phyloP scores from a whole-genome alignment of 2,113 vertebrate species.

The Microtus richardsoni region DNA sequence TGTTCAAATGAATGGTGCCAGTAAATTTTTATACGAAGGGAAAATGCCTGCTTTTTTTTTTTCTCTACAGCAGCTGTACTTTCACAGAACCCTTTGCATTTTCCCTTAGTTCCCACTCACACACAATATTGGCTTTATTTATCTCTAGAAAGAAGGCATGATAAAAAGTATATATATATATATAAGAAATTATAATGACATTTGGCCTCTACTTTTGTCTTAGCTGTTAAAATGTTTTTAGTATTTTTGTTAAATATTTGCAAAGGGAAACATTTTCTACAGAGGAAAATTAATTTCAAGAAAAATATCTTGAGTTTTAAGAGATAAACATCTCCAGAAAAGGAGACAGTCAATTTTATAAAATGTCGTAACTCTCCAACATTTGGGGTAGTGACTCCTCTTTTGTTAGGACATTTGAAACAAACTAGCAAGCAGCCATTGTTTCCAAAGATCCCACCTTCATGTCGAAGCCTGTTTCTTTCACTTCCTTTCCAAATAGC shows the following conservation, averaged over 20 bases:
- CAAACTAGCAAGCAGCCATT: slow-evolving; percentile 87
- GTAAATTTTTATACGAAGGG: slow-evolving; percentile 87
- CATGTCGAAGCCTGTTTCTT: slow-evolving; percentile 81
- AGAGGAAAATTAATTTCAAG: slow-evolving; percentile 91
- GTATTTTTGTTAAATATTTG: slow-evolving; percentile 92
- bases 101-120: slow-evolving; percentile 84
- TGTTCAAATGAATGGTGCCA: slow-evolving; percentile 85
- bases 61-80: slow-evolving; percentile 52
- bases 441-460: slow-evolving; percentile 86
- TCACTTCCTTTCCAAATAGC: slow-evolving; percentile 88
- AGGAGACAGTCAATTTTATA: slow-evolving; percentile 91
- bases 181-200: slow-evolving; percentile 83
- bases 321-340: slow-evolving; percentile 89
- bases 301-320: slow-evolving; percentile 90
- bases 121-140: slow-evolving; percentile 81
- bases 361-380: slow-evolving; percentile 92
- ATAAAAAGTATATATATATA: slow-evolving; percentile 75
- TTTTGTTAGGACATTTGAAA: slow-evolving; percentile 88
- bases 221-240: slow-evolving; percentile 89
- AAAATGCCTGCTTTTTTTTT: slow-evolving; percentile 79
- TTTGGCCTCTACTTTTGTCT: slow-evolving; percentile 88
- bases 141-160: slow-evolving; percentile 84
- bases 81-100: slow-evolving; percentile 82
- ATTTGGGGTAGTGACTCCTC: slow-evolving; percentile 94
- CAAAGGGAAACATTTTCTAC: slow-evolving; percentile 91